These are phyloP conservation scores for Galerucella pusilla DNA, from an alignment of 2,888 invertebrate genomes.

Conservation along the genomic window DNA sequence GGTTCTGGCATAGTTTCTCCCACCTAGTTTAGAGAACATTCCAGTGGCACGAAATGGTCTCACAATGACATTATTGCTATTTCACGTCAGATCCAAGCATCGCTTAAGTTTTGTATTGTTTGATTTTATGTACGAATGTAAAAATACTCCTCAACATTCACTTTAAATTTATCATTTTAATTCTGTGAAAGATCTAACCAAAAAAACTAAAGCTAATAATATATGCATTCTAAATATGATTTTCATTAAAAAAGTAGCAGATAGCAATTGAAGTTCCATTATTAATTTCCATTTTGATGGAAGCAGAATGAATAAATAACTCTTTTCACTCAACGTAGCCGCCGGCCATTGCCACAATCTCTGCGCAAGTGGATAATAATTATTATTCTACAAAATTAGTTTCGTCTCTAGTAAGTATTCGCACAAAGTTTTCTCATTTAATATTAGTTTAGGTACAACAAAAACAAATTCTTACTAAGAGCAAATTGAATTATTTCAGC, in stretches of 20 bases:
- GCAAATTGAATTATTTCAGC: conserved; percentile 34
- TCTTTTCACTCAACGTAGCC: neutral
- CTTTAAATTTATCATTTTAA: neutral
- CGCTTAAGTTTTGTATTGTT: neutral
- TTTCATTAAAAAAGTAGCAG: neutral
- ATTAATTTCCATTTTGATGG: conserved; percentile 3
- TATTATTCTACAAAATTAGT: conserved; percentile 38
- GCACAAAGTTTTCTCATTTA: conserved; percentile 37
- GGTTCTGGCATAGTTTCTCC: conserved; percentile 14
- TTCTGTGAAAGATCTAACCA: neutral
- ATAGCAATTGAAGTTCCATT: neutral
- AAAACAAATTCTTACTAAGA: conserved; percentile 35
- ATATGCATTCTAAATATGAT: neutral
- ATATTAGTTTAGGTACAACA: conserved; percentile 36
- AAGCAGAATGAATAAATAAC: neutral
- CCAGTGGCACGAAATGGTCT: neutral
- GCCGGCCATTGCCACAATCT: conserved; percentile 18
- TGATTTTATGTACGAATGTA: neutral
- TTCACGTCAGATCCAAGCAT: neutral
- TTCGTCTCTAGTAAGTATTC: conserved; percentile 26
- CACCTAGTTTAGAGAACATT: conserved; percentile 16
- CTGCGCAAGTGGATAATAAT: conserved; percentile 28
- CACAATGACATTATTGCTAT: neutral
- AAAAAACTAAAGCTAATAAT: neutral
- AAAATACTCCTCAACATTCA: neutral